phyloP scores from a whole-genome alignment of 2,113 vertebrate species.

The Mixornis gularis region DNA sequence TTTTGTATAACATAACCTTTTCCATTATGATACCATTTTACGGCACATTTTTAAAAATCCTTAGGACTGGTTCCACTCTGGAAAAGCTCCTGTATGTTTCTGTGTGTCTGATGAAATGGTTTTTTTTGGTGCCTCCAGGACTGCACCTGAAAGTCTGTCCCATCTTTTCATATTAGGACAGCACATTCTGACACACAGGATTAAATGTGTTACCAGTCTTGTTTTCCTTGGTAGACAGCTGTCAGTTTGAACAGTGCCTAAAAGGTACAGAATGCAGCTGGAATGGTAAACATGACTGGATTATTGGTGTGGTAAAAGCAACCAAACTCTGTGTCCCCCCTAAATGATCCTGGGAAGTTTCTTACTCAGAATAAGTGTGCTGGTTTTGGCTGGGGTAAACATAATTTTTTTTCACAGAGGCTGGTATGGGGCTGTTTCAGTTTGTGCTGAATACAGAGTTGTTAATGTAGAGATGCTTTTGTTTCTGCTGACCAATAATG shows the following conservation, averaged over 20 bases:
- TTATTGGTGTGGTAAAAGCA: neutral
- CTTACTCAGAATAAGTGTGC: neutral
- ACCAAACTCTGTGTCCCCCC: rapidly evolving
- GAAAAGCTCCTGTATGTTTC: neutral
- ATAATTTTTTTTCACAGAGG: neutral
- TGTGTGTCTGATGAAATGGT: neutral
- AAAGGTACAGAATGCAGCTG: neutral
- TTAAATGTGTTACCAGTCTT: neutral
- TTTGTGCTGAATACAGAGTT: neutral
- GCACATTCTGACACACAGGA: neutral
- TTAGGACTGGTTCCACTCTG: neutral
- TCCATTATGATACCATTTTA: neutral
- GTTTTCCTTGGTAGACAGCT: neutral
- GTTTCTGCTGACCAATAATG: neutral
- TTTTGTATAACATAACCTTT: neutral
- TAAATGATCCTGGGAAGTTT: neutral
- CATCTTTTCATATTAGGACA: neutral
- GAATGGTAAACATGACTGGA: neutral
- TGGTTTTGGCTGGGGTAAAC: neutral
- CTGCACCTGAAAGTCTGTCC: neutral
- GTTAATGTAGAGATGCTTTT: neutral
- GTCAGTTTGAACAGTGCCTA: neutral
- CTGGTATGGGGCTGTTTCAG: rapidly evolving
- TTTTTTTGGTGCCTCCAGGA: neutral
- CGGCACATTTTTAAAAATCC: neutral